These are phyloP conservation scores for Apocheima hispidaria DNA, from an alignment of 2,888 invertebrate species.

Conservation along the genomic window DNA sequence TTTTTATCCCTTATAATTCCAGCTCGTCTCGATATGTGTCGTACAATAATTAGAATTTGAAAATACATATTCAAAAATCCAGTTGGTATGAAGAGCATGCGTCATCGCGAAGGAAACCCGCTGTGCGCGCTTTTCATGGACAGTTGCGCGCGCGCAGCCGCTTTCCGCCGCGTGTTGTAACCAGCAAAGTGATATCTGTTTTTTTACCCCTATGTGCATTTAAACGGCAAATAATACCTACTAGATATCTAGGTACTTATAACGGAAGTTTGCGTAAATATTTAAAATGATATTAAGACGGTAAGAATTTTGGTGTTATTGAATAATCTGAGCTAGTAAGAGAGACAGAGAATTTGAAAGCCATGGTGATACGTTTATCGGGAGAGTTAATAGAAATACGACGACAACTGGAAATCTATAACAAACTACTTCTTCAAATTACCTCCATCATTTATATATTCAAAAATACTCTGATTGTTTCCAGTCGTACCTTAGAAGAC, in stretches of 20 bases:
- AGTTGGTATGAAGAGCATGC: constrained; percentile 6
- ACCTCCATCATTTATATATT: too few relatives aligned
- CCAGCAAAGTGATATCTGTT: constrained; percentile 18
- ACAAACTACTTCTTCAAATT: too few relatives aligned
- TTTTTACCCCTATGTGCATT: constrained; percentile 43
- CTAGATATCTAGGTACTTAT: constrained; percentile 2
- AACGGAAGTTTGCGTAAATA: constrained; percentile 19
- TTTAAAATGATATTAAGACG: too few relatives aligned
- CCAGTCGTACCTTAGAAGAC: not conserved
- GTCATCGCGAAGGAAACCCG: constrained; percentile 43
- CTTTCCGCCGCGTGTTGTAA: constrained; percentile 46
- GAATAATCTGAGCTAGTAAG: too few relatives aligned
- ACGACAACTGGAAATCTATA: too few relatives aligned
- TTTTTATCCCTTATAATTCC: too few relatives aligned
- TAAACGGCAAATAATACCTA: not conserved
- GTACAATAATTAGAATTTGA: too few relatives aligned
- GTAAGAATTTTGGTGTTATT: too few relatives aligned
- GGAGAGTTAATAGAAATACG: too few relatives aligned
- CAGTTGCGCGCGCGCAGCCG: constrained; percentile 47
- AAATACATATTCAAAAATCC: too few relatives aligned
- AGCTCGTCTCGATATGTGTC: not conserved
- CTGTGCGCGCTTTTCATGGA: constrained; percentile 48
- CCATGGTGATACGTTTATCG: not conserved
- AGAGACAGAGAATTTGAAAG: not conserved
- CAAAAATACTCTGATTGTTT: not conserved